A percentile compares a stretch with the other conserved stretches of the same genome.
phyloP scores from a whole-genome alignment of 1,140 invertebrate species.

The Asbolus verrucosus region DNA sequence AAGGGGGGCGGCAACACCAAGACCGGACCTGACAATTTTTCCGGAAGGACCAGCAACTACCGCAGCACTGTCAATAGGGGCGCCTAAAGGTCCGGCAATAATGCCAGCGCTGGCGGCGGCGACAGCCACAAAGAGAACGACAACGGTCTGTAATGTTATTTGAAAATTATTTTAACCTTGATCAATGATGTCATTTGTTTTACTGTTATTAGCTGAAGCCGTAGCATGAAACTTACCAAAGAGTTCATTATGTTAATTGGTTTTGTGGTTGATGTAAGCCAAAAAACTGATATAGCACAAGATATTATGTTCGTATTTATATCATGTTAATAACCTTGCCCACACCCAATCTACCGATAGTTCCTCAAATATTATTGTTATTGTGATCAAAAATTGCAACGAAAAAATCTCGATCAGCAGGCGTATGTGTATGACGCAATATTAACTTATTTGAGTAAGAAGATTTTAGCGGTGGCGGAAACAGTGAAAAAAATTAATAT shows the following conservation, averaged over 20 bases:
- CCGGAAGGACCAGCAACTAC: conserved; percentile 39
- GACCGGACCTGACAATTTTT: conserved; percentile 16
- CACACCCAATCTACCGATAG: conserved; percentile 28
- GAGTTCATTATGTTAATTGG: conserved; percentile 29
- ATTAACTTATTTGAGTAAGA: no score
- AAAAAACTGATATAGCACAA: conserved; percentile 21
- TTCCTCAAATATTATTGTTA: conserved; percentile 35
- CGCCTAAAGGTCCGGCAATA: neutral
- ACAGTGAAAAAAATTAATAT: no score
- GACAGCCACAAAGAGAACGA: conserved; percentile 25
- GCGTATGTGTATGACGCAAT: no score
- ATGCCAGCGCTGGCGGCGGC: conserved; percentile 34
- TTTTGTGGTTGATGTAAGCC: conserved; percentile 20
- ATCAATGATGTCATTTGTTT: neutral
- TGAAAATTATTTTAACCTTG: neutral
- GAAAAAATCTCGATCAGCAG: no score
- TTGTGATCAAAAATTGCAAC: conserved; percentile 21
- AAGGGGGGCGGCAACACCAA: conserved; percentile 7
- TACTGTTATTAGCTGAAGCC: neutral
- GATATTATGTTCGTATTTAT: conserved; percentile 36
- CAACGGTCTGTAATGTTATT: conserved; percentile 15
- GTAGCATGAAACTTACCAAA: conserved; percentile 27
- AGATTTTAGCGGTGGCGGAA: no score
- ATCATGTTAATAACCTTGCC: conserved; percentile 38
- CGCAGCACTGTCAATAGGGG: conserved; percentile 27